These are phyloP conservation scores for Agriopis aurantiaria DNA, from an alignment of 2,888 invertebrate species.

Conservation along the genomic window DNA sequence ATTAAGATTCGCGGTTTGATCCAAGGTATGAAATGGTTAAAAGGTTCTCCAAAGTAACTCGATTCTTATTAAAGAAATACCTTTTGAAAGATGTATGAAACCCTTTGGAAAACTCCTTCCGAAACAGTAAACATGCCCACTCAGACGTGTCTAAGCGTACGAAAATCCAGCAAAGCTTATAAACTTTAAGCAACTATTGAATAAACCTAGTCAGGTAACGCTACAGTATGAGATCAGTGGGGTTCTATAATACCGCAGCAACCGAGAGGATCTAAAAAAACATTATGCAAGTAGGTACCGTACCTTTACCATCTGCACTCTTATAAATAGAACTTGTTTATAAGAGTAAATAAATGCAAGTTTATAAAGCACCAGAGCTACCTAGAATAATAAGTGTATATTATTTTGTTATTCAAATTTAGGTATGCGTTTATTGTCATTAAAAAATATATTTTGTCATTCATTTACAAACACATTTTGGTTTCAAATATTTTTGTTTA, in stretches of 20 bases:
- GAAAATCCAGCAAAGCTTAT: constrained; percentile 24
- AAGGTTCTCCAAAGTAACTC: constrained; percentile 21
- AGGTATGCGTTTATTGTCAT: too few species aligned
- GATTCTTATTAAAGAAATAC: constrained; percentile 27
- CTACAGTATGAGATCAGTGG: constrained; percentile 8
- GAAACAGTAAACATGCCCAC: constrained; percentile 26
- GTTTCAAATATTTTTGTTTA: too few species aligned
- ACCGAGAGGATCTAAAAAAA: not conserved
- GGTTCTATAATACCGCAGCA: constrained; percentile 6
- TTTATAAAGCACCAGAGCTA: too few species aligned
- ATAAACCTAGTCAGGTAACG: constrained; percentile 24
- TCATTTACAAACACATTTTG: too few species aligned
- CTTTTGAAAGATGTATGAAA: constrained; percentile 12
- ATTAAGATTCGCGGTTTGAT: constrained; percentile 26
- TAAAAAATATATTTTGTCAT: too few species aligned
- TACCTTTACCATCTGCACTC: not conserved
- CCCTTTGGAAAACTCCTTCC: constrained; percentile 14
- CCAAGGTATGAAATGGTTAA: constrained; percentile 21
- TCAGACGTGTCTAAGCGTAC: constrained; percentile 27
- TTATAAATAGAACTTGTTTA: too few species aligned
- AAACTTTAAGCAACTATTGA: constrained; percentile 24
- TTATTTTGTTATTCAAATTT: too few species aligned
- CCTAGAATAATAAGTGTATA: too few species aligned
- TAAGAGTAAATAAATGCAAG: too few species aligned
- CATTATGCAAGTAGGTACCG: not conserved